Base-by-base conservation (phyloP, 2,113 vertebrate species). In the Aegithalos caudatus region DNA sequence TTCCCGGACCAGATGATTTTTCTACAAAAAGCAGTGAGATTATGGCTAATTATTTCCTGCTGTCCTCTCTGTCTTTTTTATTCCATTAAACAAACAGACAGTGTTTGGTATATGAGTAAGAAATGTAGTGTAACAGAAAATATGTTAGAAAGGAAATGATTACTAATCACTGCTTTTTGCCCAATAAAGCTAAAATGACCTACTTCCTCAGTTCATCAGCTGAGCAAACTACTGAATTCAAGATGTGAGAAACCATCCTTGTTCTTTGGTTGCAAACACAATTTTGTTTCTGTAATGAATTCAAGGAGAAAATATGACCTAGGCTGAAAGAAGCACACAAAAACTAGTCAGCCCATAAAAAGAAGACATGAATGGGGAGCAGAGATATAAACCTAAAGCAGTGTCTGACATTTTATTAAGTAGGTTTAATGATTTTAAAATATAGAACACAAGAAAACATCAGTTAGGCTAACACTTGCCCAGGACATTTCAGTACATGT, bases 81-180 rank as follows among this genome's bases (percentile, higher is more conserved):
- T 84, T 81, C 91, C 28, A 61, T 71, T 79, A 95, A 95, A 96
- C 79, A 90, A 90, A 89, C 92, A 97, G 91, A 93, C 74, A 94
- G 71, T 95, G 95, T 96, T 96, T 95, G 69, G 72, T 78, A 86
- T 81, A 94, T 92, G 91, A 97, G 77, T 96, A 95, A 95, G 94
- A 92, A 94, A 67, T 81, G 91, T 87, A 96, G 65, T 38, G 72
- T 89, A 96, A 96, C 89, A 97, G 86, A 97, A 97, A 96, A 96
- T 81, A 86, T 76, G 86, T 61, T 92, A 92, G 83, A 84, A 92
- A 92, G 93, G 94, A 95, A 96, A 84, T n/a, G 14, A 95, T 95
- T 97, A 92, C 48, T 94, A 95, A 94, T 95, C 86, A 91, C 37
- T 64, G 72, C 16, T 81, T 95, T 94, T 81, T 91, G 89, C 57